phyloP scores from a whole-genome alignment of 2,797 vertebrate genomes.

The Tamandua tetradactyla region DNA sequence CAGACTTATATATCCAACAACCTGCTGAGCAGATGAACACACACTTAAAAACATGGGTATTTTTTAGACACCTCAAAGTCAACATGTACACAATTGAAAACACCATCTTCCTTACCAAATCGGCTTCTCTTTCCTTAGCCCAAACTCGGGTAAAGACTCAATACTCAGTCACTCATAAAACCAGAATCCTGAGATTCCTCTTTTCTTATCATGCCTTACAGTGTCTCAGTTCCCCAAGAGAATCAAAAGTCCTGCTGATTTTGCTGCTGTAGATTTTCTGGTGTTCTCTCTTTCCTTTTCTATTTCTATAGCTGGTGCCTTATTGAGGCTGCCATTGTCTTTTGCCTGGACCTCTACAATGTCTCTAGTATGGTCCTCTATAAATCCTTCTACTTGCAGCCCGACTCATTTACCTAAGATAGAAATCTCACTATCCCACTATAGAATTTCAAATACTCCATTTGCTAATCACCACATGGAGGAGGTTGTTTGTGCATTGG shows the following conservation, averaged over 20 bases:
- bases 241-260: background rate
- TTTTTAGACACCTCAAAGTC: background rate
- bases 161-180: background rate
- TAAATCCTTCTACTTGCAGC: background rate
- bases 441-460: background rate
- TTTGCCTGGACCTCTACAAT: background rate
- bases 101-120: background rate
- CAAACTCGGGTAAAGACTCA: background rate
- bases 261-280: background rate
- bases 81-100: background rate
- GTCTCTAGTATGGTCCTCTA: background rate
- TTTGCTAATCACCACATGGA: too few relatives aligned
- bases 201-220: background rate
- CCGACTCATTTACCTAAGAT: background rate
- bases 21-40: background rate
- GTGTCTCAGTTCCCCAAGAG: background rate
- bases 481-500: background rate
- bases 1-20: background rate
- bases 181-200: background rate
- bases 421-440: background rate
- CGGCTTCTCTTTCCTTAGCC: background rate
- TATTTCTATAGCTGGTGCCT: background rate
- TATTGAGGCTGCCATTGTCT: background rate
- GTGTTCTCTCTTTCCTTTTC: background rate
- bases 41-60: background rate